Base-by-base conservation (phyloP, 2,888 invertebrate species). In the Orthonevra nobilis region DNA sequence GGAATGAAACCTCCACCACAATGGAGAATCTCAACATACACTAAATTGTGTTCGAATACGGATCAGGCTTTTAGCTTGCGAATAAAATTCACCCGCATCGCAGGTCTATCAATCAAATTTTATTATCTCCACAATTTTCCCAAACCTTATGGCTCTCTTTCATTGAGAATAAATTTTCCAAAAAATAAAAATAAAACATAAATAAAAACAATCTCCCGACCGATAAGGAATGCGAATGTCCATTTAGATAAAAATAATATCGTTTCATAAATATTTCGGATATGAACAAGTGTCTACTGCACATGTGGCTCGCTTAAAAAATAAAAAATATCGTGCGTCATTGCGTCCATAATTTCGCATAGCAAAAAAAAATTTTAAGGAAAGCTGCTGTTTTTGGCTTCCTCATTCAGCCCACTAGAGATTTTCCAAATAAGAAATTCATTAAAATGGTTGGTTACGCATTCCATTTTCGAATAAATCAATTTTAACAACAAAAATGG, bases 51-150 rank as follows among this genome's bases (percentile, higher is more conserved):
- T n/a, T n/a, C n/a, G n/a, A n/a, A n/a, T n/a, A n/a, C n/a, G n/a
- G n/a, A n/a, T n/a, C n/a, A 56, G 50, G 52, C 52, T 58, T 52
- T 36, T 20, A 54, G 40, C 30, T 38, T 23, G 36, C 56, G n/a
- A 69, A 63, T 28, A 28, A 50, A 75, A 61, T 44, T 63, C 52
- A 44, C 52, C 50, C 23, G 14, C 56, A 70, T 38, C 20, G 40
- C 23, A 64, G 38, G n/a, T n/a, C 72, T 17, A 72, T 77, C 77
- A 77, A 77, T 77, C 77, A 77, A 58, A 75, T 60, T 48, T 46
- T 58, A 46, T 64, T 72, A 60, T 72, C 60, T 60, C 20, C 58
- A 72, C 64, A 72, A 64, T 40, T 38, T 52, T 30, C 36, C 36
- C 5, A 32, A 60, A 56, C 36, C 54, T 61, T n/a, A n/a, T n/a